Evolutionary conservation across 2,797 vertebrate species (phyloP).

Genomic region (Lutjanus argentimaculatus): DNA sequence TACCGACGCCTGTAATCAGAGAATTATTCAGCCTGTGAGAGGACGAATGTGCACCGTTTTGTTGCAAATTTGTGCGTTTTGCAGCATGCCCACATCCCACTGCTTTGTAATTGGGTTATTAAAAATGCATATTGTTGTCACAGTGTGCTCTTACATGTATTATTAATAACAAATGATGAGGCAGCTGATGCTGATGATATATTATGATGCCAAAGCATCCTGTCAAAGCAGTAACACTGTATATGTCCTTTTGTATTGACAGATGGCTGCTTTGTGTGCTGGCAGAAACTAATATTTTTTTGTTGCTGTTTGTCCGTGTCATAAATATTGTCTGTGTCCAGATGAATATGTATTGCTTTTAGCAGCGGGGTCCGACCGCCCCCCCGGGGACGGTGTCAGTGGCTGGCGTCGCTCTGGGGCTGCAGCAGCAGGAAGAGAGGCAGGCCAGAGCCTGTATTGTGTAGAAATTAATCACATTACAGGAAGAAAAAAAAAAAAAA

Average conservation of each 20-base stretch:
- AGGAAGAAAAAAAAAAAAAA: constrained; percentile 13
- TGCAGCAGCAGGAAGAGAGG: constrained; percentile 57
- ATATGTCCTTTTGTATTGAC: constrained; percentile 54
- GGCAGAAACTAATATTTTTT: constrained; percentile 17
- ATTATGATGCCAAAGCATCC: constrained; percentile 51
- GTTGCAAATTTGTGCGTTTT: constrained; percentile 64
- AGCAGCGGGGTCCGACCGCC: constrained; percentile 36
- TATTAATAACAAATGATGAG: constrained; percentile 77
- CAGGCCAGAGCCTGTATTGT: constrained; percentile 57
- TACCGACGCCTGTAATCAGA: constrained; percentile 43
- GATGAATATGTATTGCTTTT: constrained; percentile 69
- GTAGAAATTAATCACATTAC: constrained; percentile 80
- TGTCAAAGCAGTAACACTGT: constrained; percentile 24
- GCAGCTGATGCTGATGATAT: constrained; percentile 65
- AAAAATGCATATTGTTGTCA: constrained; percentile 80
- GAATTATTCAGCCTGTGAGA: constrained; percentile 46
- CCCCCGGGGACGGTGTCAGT: constrained; percentile 48
- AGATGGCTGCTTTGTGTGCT: constrained; percentile 65
- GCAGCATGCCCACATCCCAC: constrained; percentile 47
- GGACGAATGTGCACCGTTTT: constrained; percentile 46
- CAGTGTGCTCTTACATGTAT: constrained; percentile 73
- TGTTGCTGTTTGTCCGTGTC: constrained; percentile 43
- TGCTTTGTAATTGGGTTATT: constrained; percentile 73
- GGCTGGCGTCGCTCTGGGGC: constrained; percentile 53
- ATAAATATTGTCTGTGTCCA: constrained; percentile 58